Conservation (phyloP, 2,113 vertebrate species). For the Cervus canadensis region DNA sequence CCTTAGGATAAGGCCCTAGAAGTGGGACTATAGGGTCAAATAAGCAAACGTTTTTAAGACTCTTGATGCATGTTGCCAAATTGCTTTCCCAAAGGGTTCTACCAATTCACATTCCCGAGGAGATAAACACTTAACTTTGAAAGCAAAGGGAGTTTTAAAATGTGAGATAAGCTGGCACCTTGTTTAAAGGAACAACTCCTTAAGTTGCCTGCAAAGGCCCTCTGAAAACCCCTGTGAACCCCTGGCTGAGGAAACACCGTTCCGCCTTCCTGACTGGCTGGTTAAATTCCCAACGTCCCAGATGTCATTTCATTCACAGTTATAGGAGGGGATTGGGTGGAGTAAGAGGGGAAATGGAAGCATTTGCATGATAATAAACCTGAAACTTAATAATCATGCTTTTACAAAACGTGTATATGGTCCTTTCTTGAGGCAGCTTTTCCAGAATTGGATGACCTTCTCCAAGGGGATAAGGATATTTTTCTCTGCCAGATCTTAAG, state of each 20-base stretch:
- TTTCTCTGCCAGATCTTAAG: conserved; percentile 50
- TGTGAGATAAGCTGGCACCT: conserved; percentile 59
- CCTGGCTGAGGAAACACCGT: conserved; percentile 23
- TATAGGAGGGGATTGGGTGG: conserved; percentile 60
- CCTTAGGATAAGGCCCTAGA: neutral
- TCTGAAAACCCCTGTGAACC: conserved; percentile 41
- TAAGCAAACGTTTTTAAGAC: neutral
- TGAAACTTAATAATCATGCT: conserved; percentile 67
- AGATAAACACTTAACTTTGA: conserved; percentile 61
- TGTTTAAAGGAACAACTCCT: conserved; percentile 61
- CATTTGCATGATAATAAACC: conserved; percentile 76
- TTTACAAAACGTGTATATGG: conserved; percentile 51
- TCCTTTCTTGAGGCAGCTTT: conserved; percentile 57
- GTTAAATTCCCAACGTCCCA: conserved; percentile 63
- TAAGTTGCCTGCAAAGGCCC: neutral
- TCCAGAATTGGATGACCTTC: conserved; percentile 64
- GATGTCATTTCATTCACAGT: conserved; percentile 57
- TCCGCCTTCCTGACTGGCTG: conserved; percentile 44
- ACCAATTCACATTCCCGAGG: conserved; percentile 37
- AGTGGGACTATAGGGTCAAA: neutral
- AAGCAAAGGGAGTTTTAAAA: conserved; percentile 58
- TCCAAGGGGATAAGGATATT: conserved; percentile 55
- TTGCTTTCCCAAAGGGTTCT: conserved; percentile 56
- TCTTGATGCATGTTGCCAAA: conserved; percentile 17
- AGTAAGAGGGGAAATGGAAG: conserved; percentile 52